Evolutionary conservation across 2,888 invertebrate species (phyloP), one percentile per base, ranked within the genome.

Genomic region (Tinea trinotella): DNA sequence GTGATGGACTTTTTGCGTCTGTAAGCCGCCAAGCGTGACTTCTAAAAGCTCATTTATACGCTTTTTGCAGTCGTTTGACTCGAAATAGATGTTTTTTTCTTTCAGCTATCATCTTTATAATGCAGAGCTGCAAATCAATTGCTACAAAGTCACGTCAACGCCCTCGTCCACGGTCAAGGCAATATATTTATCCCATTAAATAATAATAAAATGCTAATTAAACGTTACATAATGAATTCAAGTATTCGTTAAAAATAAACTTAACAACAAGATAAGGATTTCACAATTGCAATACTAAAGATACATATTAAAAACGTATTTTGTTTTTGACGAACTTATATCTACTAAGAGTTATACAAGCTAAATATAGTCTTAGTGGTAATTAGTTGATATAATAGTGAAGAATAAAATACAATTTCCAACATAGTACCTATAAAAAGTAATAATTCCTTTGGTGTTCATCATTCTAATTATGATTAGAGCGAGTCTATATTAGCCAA

Each of bases 21-120:
- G 65, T 64, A 68, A 65, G 70, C 76, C 65, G 64, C 67, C 67
- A 66, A 77, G 69, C 83, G 78, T 82, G 70, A 80, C 79, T 71
- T 71, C 74, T 75, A 77, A 82, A 83, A 79, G 79, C 76, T 81
- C 79, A 74, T 80, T 78, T 78, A 78, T 72, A 74, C 71, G 74
- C 75, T 82, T 81, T 71, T 80, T 80, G 71, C 74, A 67, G 65
- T 62, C 66, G 62, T 68, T 74, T 69, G 71, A 70, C 66, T 72
- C 63, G 61, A 68, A 68, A 70, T 65, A 66, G 62, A 56, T 53
- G 58, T 71, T 74, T 76, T n/a, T 76, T 74, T 74, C 62, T 59
- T 35, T 10, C 54, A 60, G 61, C 56, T 40, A 71, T 71, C 68
- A 70, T 73, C 71, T 71, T 70, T 75, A 74, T 68, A 56, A 54